A percentile compares a stretch with the other conserved stretches of the same genome.
Conservation (phyloP, 2,888 invertebrate species). For the Palloptera scutellata region DNA sequence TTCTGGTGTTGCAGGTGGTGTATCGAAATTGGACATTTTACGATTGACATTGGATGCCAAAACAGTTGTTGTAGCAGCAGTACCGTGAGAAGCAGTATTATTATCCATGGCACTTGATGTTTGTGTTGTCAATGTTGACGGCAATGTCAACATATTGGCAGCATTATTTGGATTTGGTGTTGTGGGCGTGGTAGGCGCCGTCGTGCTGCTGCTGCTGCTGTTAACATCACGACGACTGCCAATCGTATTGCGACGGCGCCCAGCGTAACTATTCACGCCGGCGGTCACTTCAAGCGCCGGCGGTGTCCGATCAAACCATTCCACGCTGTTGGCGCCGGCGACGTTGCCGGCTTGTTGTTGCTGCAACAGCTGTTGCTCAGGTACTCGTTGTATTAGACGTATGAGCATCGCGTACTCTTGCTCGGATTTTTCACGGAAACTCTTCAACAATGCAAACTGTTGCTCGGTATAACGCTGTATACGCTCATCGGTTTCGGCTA, state of each 20-base stretch:
- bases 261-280: slow-evolving; percentile 32
- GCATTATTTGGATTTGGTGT: slow-evolving; percentile 43
- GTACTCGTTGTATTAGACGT: slow-evolving; percentile 64
- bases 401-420: slow-evolving; percentile 75
- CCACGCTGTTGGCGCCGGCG: slow-evolving; percentile 29
- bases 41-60: slow-evolving; percentile 38
- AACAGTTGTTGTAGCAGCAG: slow-evolving; percentile 17
- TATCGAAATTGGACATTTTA: slow-evolving; percentile 62
- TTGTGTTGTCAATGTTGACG: slow-evolving; percentile 27
- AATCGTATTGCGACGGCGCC: slow-evolving; percentile 53
- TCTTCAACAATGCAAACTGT: slow-evolving; percentile 78
- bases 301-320: slow-evolving; percentile 49
- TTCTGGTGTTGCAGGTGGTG: slow-evolving; percentile 64
- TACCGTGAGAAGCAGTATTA: slow-evolving; percentile 36
- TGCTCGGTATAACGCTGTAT: slow-evolving; percentile 79
- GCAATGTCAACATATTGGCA: slow-evolving; percentile 23
- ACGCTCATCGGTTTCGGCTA: slow-evolving; percentile 76
- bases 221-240: slow-evolving; percentile 50
- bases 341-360: too few relatives aligned
- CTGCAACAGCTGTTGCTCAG: slow-evolving; percentile 48
- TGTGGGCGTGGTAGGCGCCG: slow-evolving; percentile 54
- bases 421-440: slow-evolving; percentile 75
- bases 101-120: slow-evolving; percentile 38
- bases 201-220: slow-evolving; percentile 27
- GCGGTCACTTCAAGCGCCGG: slow-evolving; percentile 52